Conservation (phyloP, 35 echinoderm and acorn worm genomes). For the Ophiothrix spiculata region DNA sequence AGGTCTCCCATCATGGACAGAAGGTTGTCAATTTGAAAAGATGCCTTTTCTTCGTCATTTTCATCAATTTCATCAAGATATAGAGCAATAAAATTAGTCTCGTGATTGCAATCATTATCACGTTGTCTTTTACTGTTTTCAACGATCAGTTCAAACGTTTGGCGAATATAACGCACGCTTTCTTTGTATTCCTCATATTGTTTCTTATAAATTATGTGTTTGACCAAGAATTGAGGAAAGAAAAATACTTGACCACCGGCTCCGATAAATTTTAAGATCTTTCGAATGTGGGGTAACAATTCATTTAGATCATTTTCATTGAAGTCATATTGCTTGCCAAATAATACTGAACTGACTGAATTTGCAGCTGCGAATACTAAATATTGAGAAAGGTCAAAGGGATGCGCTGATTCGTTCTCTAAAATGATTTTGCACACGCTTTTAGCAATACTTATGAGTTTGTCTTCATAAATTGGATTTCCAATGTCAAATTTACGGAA, state of each 20-base stretch:
- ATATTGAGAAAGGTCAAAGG: neutral
- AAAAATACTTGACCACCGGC: neutral
- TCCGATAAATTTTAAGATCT: neutral
- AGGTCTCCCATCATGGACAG: neutral
- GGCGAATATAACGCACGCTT: neutral
- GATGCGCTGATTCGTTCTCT: neutral
- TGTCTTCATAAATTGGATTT: neutral
- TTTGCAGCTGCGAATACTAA: neutral
- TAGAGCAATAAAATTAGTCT: no score
- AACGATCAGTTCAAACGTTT: neutral
- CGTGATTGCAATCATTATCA: no score
- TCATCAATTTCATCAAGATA: neutral
- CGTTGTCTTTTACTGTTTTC: neutral
- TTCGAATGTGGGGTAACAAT: neutral
- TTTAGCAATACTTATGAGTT: no score
- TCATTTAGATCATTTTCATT: neutral
- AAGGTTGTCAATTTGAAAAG: neutral
- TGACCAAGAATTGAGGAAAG: neutral
- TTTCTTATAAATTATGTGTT: neutral
- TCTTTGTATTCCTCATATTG: neutral
- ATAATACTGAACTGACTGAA: neutral
- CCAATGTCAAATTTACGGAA: conserved; percentile 1
- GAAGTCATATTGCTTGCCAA: neutral
- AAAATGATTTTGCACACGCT: no score
- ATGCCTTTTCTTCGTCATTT: neutral